Base-by-base conservation (phyloP, 2,113 vertebrate species). In the Amblyopsis rosae region DNA sequence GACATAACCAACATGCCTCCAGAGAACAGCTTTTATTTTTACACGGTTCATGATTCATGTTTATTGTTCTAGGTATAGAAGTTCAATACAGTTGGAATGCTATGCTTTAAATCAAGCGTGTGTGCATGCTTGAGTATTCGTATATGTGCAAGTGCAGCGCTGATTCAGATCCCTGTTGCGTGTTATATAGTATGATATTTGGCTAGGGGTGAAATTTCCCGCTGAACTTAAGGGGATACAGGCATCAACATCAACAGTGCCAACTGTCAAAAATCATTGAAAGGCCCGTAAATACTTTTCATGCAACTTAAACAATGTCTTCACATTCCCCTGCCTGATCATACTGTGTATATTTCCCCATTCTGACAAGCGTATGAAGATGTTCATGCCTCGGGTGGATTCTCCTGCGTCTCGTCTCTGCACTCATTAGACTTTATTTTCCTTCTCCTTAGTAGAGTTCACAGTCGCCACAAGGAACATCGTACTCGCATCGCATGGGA, bases 381-480 rank as follows among this genome's bases (percentile, higher is more conserved):
- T 66, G 11, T 75, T 50, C 59, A 11, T 51, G 76, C 57, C 76
- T 16, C 0, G 9, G 50, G 68, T 35, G 4, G 12, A 47, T 69
- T 11, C 65, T 59, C 58, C 65, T 59, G 45, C 13, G 0, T 57
- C 17, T 50, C 62, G 62, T 3, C 45, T 49, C 32, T 15, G 0
- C 54, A 63, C 6, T 73, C 1, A 11, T 80, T 72, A 55, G 6
- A 35, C 26, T 74, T 67, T 16, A 35, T 69, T 63, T 80, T 59
- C 49, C 33, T 46, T 69, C 65, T 83, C 73, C 72, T 80, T 77
- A 84, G 33, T 59, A 62, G 47, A 26, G 26, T 26, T 26, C 46
- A 45, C 9, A 48, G 48, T 16, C 32, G 41, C 50, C 1, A 7
- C 62, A 65, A 70, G 62, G 61, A 26, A 62, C 33, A 49, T 17